phyloP scores from a whole-genome alignment of 2,113 vertebrate species.

The Melanerpes formicivorus region DNA sequence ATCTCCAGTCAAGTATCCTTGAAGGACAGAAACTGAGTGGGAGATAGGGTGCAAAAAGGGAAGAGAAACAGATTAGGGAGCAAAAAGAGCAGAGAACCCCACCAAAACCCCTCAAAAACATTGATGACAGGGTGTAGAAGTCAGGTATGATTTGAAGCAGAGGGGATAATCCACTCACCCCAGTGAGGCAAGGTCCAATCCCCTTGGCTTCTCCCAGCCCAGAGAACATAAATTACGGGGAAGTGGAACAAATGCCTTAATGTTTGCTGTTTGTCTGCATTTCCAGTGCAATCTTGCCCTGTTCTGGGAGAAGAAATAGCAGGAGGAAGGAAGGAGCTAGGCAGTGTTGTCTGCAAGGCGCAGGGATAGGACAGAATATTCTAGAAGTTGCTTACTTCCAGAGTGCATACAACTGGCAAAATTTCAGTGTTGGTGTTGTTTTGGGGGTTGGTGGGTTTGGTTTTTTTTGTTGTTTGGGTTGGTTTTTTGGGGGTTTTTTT shows the following conservation, averaged over 20 bases:
- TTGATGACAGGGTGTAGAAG: rapidly evolving
- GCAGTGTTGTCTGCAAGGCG: background rate
- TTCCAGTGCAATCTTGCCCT: background rate
- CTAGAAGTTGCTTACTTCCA: rapidly evolving
- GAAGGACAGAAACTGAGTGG: background rate
- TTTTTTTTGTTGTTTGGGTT: background rate
- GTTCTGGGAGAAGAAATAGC: rapidly evolving
- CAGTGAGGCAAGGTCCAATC: rapidly evolving
- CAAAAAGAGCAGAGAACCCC: background rate
- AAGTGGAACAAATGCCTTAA: background rate
- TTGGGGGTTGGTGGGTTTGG: no score
- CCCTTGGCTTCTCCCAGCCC: background rate
- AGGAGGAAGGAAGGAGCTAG: background rate
- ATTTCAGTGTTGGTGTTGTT: background rate
- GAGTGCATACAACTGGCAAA: background rate
- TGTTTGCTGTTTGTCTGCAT: background rate
- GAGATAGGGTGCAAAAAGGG: background rate
- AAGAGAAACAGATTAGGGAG: background rate
- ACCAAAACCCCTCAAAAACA: background rate
- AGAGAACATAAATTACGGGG: background rate
- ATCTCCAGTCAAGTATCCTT: rapidly evolving
- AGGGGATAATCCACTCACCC: background rate
- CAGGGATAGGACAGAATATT: background rate
- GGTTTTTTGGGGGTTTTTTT: background rate
- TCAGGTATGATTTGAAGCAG: background rate